Base-by-base conservation (phyloP, 1,140 invertebrate genomes). In the Lordiphosa stackelbergi region DNA sequence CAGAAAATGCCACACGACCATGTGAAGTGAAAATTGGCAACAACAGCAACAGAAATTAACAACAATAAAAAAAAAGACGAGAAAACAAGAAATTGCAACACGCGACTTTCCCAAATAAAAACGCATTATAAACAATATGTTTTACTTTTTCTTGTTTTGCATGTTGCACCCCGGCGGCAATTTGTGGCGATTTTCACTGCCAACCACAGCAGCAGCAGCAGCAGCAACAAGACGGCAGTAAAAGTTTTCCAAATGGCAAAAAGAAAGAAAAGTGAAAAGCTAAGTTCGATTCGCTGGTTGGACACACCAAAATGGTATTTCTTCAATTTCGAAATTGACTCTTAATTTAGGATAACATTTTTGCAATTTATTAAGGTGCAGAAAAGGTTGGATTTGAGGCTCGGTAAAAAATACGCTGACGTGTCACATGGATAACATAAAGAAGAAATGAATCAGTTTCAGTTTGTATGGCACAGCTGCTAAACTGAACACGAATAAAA, bases 121-220 rank as follows among this genome's bases (percentile, higher is more conserved):
- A 81, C 75, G 75, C 77, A 81, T 81, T 83, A 79, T 79, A 81
- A 79, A 81, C 75, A 79, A 79, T 79, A 81, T 81, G 66, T 81
- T 74, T 68, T 58, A 60, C 41, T 77, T 66, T 49, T 61, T 53
- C 11, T 43, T 59, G 22, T 40, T 24, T 45, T 43, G 12, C 22
- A 54, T 57, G 62, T 57, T 81, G 75, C 62, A 34, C 51, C 54
- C 48, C 41, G 73, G 69, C 74, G 60, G 74, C 69, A 74, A 81
- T 81, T 78, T 79, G 56, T 65, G 66, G 34, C 47, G 56, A 62
- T 75, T 81, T 81, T 81, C 75, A 81, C 75, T 79, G 75, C 60
- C 74, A 73, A 63, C 73, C 71, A 35, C 64, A 71, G 70, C 74
- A 49, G 66, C 53, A 49, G 37, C 64, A 71, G 70, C 74, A 49